Evolutionary conservation across 2,113 vertebrate genomes (phyloP).

Genomic region (Toxostoma redivivum): DNA sequence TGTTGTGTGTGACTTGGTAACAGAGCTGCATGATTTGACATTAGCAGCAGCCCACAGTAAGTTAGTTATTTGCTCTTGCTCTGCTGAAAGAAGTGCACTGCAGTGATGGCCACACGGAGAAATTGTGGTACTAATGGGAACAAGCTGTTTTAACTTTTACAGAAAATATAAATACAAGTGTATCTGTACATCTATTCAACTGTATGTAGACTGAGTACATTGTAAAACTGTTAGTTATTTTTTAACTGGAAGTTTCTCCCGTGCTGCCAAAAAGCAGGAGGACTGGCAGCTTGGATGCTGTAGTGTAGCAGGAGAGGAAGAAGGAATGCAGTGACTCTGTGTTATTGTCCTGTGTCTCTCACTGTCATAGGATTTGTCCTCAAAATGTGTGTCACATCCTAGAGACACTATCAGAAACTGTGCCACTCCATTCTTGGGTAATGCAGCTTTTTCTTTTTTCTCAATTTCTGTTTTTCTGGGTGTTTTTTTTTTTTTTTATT

Average conservation of each 20-base stretch:
- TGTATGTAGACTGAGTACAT: fast-evolving
- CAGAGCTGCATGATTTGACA: neutral
- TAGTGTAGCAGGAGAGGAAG: neutral
- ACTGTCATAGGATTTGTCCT: neutral
- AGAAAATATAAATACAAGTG: neutral
- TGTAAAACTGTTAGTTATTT: neutral
- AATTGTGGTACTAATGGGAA: neutral
- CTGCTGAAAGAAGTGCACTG: neutral
- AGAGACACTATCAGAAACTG: neutral
- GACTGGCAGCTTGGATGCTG: neutral
- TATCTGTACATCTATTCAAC: neutral
- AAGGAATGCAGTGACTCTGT: neutral
- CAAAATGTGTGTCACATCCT: fast-evolving
- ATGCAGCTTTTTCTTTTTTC: neutral
- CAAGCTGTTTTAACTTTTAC: neutral
- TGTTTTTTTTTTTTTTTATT: no score
- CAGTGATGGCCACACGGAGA: neutral
- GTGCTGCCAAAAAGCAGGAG: neutral
- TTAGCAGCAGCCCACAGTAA: neutral
- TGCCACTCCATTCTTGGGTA: neutral
- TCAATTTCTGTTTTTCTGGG: neutral
- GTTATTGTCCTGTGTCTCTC: neutral
- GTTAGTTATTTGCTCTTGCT: neutral
- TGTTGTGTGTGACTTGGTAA: neutral
- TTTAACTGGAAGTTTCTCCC: neutral